phyloP scores from a whole-genome alignment of 64 coral and sea anemone genomes.

The Porites lutea region DNA sequence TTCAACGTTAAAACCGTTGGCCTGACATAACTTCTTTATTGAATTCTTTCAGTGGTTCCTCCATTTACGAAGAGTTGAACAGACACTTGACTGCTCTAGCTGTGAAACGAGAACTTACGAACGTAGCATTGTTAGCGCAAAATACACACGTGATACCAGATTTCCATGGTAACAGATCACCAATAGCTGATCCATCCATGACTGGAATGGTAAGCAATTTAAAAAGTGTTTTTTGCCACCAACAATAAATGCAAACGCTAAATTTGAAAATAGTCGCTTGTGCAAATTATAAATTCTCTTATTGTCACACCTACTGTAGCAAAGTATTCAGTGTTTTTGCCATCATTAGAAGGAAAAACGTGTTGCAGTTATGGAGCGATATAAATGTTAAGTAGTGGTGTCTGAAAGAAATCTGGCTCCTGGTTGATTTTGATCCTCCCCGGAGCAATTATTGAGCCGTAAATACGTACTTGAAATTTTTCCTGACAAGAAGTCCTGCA shows the following conservation, averaged over 20 bases:
- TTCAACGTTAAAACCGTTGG: background rate
- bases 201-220: constrained; percentile 87
- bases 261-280: too few species aligned
- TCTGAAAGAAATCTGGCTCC: too few species aligned
- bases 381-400: too few species aligned
- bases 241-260: background rate
- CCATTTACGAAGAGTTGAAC: constrained; percentile 80
- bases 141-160: constrained; percentile 91
- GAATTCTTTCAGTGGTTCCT: constrained; percentile 28
- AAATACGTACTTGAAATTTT: too few species aligned
- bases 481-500: too few species aligned
- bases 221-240: background rate
- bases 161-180: constrained; percentile 98
- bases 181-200: constrained; percentile 84
- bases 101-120: constrained; percentile 9
- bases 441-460: too few species aligned
- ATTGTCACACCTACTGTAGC: too few species aligned
- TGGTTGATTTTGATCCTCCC: too few species aligned
- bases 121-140: constrained; percentile 71
- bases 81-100: constrained; percentile 21
- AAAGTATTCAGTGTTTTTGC: too few species aligned
- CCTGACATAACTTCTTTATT: background rate
- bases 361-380: too few species aligned
- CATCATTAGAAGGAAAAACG: too few species aligned
- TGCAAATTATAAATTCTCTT: too few species aligned